These are phyloP conservation scores for Pandion haliaetus DNA, from an alignment of 2,113 vertebrate genomes.

Conservation along the genomic window DNA sequence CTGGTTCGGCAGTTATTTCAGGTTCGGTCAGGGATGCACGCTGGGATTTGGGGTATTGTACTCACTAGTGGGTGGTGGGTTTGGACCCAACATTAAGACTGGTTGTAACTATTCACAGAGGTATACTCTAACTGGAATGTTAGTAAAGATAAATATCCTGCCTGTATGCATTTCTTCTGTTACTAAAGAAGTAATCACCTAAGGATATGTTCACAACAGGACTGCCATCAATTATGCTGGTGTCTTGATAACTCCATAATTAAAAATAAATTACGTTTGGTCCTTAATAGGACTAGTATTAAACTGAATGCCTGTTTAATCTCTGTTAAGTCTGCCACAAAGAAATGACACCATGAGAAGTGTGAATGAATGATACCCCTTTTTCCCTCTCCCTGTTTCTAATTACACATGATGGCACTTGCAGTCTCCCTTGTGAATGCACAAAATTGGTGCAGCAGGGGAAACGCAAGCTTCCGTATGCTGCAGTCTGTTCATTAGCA, in stretches of 20 bases:
- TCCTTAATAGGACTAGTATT: constrained; percentile 46
- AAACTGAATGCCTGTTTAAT: constrained; percentile 60
- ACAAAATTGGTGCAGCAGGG: constrained; percentile 52
- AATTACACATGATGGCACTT: constrained; percentile 64
- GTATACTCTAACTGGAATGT: neutral
- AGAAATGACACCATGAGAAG: constrained; percentile 35
- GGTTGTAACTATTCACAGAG: neutral
- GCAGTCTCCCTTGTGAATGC: constrained; percentile 52
- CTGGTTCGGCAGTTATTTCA: neutral
- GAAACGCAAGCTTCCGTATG: constrained; percentile 50
- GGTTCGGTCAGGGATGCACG: neutral
- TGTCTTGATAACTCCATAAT: constrained; percentile 35
- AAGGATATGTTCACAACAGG: constrained; percentile 26
- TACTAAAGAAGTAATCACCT: constrained; percentile 22
- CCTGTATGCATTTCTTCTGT: neutral
- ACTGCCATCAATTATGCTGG: constrained; percentile 1
- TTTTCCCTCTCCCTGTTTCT: constrained; percentile 7
- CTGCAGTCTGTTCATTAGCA: constrained; percentile 71
- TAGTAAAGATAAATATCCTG: constrained; percentile 6
- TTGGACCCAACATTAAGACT: neutral
- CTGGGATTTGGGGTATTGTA: neutral
- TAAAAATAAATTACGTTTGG: constrained; percentile 50
- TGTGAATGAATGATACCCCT: constrained; percentile 53
- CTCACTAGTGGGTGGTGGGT: neutral
- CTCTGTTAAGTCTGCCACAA: constrained; percentile 55